Evolutionary conservation across 2,888 invertebrate genomes (phyloP).

Genomic region (Dynastes maya): DNA sequence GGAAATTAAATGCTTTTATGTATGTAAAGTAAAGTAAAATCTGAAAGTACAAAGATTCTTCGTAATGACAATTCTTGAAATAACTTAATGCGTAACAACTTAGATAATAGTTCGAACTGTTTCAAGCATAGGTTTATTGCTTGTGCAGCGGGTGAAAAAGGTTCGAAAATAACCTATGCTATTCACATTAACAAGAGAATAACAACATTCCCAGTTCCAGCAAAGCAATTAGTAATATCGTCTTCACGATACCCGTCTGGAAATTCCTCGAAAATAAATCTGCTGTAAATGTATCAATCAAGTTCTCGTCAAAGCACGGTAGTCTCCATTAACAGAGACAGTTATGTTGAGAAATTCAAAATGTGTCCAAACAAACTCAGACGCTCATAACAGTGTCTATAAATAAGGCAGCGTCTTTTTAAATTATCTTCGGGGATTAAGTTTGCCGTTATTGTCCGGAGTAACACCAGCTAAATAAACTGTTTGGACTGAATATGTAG

Average conservation of each 20-base stretch:
- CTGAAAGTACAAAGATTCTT: too few relatives aligned
- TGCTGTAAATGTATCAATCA: conserved; percentile 29
- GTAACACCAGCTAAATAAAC: conserved; percentile 12
- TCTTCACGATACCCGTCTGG: conserved; percentile 3
- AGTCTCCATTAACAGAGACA: conserved; percentile 23
- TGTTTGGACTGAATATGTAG: conserved; percentile 16
- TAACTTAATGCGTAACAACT: too few relatives aligned
- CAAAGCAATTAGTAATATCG: conserved; percentile 25
- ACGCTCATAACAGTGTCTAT: conserved; percentile 20
- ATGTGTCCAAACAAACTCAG: conserved; percentile 16
- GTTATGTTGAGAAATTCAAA: conserved; percentile 23
- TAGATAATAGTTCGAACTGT: too few relatives aligned
- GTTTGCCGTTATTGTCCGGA: conserved; percentile 18
- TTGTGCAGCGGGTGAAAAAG: not conserved
- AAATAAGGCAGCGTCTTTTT: conserved; percentile 17
- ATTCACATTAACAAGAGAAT: not conserved
- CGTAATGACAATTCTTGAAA: too few relatives aligned
- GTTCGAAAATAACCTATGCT: not conserved
- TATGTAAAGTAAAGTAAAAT: too few relatives aligned
- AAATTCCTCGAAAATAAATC: conserved; percentile 37
- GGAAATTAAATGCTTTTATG: too few relatives aligned
- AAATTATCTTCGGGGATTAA: conserved; percentile 32
- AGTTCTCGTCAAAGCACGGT: conserved; percentile 24
- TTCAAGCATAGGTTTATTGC: too few relatives aligned
- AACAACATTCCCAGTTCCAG: not conserved